Percentiles rank a stretch among this genome's conserved stretches.
Evolutionary conservation across 2,797 vertebrate species (phyloP).

Genomic region (Emys orbicularis): DNA sequence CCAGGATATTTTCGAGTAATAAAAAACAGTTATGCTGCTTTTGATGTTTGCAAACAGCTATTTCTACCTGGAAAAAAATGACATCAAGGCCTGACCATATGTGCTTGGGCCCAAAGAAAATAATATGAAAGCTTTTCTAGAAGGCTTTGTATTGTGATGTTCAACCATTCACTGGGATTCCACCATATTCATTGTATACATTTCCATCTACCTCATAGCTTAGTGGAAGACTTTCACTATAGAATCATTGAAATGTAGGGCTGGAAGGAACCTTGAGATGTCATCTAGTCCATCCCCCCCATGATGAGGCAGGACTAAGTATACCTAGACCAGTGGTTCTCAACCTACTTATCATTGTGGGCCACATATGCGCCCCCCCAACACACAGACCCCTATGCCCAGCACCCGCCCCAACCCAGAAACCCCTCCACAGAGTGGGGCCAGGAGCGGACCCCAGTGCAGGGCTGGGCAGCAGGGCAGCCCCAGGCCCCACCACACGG

Average conservation of each 20-base stretch:
- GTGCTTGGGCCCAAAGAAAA: neutral
- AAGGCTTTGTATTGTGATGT: neutral
- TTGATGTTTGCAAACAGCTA: neutral
- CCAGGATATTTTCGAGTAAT: neutral
- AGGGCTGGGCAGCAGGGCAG: no score
- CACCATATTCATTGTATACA: neutral
- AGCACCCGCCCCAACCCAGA: no score
- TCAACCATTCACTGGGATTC: neutral
- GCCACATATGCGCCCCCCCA: no score
- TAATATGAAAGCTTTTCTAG: neutral
- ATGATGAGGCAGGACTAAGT: no score
- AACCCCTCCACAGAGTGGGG: no score
- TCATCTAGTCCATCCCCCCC: neutral
- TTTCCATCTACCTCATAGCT: neutral
- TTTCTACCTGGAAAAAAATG: neutral
- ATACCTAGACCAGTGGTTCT: no score
- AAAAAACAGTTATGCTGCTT: neutral
- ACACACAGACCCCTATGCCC: no score
- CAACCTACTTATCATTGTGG: no score
- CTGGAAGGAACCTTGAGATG: neutral
- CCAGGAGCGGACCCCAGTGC: no score
- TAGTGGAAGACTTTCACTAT: neutral
- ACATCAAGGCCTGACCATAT: neutral
- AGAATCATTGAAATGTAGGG: neutral
- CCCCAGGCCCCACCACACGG: accelerated